Evolutionary conservation across 2,113 vertebrate genomes (phyloP).

Genomic region (Gobius niger): DNA sequence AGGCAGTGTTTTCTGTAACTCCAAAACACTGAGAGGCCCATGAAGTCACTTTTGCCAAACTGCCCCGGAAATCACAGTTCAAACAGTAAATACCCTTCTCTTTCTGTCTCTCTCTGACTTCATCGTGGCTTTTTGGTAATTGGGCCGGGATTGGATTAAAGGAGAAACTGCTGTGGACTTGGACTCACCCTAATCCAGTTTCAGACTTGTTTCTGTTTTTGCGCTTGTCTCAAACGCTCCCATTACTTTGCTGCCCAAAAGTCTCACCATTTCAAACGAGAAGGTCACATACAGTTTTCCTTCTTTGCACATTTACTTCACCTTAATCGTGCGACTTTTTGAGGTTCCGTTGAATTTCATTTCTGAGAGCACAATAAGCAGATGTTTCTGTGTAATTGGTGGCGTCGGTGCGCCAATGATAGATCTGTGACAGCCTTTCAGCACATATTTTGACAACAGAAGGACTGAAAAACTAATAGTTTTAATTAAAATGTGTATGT

Average conservation of each 20-base stretch:
- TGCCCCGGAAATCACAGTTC: constrained; percentile 22
- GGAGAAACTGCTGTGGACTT: constrained; percentile 52
- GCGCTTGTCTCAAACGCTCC: not conserved
- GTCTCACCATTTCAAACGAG: constrained; percentile 7
- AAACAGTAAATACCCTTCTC: constrained; percentile 10
- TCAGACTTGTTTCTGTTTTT: constrained; percentile 46
- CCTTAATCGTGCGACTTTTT: not conserved
- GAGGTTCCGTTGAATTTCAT: not conserved
- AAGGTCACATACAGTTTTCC: constrained; percentile 13
- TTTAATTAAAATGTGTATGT: not conserved
- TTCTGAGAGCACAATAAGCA: not conserved
- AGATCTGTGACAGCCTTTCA: not conserved
- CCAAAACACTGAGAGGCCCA: constrained; percentile 25
- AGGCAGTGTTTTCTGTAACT: not conserved
- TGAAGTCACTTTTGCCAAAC: constrained; percentile 25
- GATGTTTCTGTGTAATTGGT: not conserved
- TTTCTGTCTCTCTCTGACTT: constrained; percentile 41
- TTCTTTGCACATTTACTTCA: too few relatives aligned
- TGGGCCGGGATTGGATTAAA: constrained; percentile 67
- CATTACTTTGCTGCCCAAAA: not conserved
- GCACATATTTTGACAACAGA: not conserved
- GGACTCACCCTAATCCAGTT: constrained; percentile 56
- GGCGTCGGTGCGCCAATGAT: not conserved
- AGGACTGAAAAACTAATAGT: not conserved
- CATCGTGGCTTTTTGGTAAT: constrained; percentile 57